Evolutionary conservation across 2,113 vertebrate species (phyloP), one percentile per base, ranked within the genome.

Genomic region (Gambusia holbrooki): DNA sequence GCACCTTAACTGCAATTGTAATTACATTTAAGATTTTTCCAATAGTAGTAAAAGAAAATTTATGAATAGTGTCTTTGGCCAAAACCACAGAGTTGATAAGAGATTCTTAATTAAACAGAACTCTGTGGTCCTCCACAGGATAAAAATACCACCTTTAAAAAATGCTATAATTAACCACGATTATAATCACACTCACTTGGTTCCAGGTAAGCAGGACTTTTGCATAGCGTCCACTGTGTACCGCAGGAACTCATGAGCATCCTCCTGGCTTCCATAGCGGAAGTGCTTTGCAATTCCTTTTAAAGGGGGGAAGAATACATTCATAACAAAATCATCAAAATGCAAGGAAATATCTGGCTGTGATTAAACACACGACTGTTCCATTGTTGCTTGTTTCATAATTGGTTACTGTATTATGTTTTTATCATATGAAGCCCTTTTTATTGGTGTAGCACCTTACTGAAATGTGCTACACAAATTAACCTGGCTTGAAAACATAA

Each of bases 161-260:
- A 42, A 45, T 15, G 19, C 48, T 25, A 6, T 54, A 19, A 22
- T 51, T 51, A 17, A 19, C 48, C 17, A 51, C 15, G 5, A 22
- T 17, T 11, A 37, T 25, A n/a, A 63, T 61, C 1, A 61, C 28
- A 94, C 96, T 93, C 90, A 99, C 98, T 96, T 97, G 88, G 94
- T 95, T 89, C 96, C 96, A 82, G 96, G 96, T 82, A 99, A 94
- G 87, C 98, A 99, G 58, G 97, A 96, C 93, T 97, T 98, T 92
- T 99, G 98, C 95, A 99, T 96, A 94, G 97, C 97, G 80, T 99
- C 98, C 66, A 99, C 96, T 35, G 96, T 98, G 89, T 97, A 98
- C 33, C 96, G 95, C 83, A 99, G 94, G 84, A 99, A 99, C 88
- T 99, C 98, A 27, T 99, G 98, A 3, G 98, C 97, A 73, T 99